Evolutionary conservation across 2,797 vertebrate genomes (phyloP), one percentile per base, ranked within the genome.

Genomic region (Neopelma chrysocephalum): DNA sequence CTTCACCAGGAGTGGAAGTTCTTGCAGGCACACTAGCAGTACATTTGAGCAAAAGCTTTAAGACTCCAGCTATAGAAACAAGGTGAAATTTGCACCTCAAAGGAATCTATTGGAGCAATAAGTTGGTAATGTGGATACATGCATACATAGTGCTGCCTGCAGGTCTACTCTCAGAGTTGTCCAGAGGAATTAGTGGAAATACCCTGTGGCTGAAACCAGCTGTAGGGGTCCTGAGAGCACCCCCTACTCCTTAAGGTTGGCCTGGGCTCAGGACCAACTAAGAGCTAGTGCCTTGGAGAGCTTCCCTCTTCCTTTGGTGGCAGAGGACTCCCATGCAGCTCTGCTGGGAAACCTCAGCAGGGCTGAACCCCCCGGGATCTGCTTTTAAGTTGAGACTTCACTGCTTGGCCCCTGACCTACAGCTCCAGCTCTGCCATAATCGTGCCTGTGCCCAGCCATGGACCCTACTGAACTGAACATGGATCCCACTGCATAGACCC

Each of bases 241-340:
- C 8, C 5, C 1, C 2, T 47, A 26, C 9, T 48, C 21, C 23
- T 16, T 36, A 42, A 75, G 18, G 19, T 75, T 48, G 65, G n/a
- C 36, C 19, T 62, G 43, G 20, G 26, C 50, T 78, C 6, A 6
- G 17, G 54, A 9, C 12, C 27, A 53, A 1, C 34, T 43, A 42
- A 38, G 9, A 71, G 22, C 26, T 71, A 19, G 16, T 21, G 11
- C 6, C 10, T 69, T 47, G 50, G 31, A 66, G 42, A n/a, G 21
- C 34, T 90, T 64, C 9, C 10, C 5, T 38, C 2, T 62, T 76
- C 36, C n/a, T 71, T n/a, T 38, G 21, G 29, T 56, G 54, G 6
- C 5, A 12, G 53, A 62, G 34, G 32, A 26, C 31, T 57, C 29
- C 4, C 14, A 38, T 0, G 0, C 16, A 51, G 19, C 19, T 38